A percentile compares a stretch with the other conserved stretches of the same genome.
Conservation (phyloP, 2,797 vertebrate genomes). For the Hozukius guyotensis region DNA sequence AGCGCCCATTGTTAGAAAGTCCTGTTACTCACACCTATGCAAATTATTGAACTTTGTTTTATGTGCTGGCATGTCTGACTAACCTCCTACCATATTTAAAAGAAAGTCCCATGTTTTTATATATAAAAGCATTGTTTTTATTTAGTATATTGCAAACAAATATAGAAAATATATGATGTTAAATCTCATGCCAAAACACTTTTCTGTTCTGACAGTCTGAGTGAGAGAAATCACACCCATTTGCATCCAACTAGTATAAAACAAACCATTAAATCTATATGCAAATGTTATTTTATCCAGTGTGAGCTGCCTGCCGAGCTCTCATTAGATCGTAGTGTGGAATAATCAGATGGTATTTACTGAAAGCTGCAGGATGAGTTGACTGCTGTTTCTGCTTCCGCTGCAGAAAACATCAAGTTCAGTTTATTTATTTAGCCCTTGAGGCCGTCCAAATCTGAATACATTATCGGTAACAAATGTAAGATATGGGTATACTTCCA, state of each 20-base stretch:
- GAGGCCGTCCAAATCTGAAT: neutral
- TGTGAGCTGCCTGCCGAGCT: neutral
- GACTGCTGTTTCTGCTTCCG: neutral
- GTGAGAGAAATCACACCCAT: neutral
- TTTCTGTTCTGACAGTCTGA: neutral
- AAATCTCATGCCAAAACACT: neutral
- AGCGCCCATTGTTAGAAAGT: slow-evolving; percentile 13
- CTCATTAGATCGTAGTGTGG: neutral
- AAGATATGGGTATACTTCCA: neutral
- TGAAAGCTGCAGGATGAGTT: neutral
- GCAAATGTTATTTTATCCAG: neutral
- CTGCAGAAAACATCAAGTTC: neutral
- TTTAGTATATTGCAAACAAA: neutral
- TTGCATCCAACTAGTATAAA: neutral
- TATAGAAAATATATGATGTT: neutral
- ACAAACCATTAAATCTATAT: slow-evolving; percentile 3
- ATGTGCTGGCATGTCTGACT: neutral
- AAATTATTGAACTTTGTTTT: neutral
- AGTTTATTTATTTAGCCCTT: neutral
- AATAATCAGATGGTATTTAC: slow-evolving; percentile 18
- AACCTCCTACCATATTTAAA: neutral
- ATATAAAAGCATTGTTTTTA: neutral
- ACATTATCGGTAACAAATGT: neutral
- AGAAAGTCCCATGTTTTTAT: neutral
- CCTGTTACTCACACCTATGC: neutral